Evolutionary conservation across 2,797 vertebrate genomes (phyloP).

Genomic region (Antrozous pallidus): DNA sequence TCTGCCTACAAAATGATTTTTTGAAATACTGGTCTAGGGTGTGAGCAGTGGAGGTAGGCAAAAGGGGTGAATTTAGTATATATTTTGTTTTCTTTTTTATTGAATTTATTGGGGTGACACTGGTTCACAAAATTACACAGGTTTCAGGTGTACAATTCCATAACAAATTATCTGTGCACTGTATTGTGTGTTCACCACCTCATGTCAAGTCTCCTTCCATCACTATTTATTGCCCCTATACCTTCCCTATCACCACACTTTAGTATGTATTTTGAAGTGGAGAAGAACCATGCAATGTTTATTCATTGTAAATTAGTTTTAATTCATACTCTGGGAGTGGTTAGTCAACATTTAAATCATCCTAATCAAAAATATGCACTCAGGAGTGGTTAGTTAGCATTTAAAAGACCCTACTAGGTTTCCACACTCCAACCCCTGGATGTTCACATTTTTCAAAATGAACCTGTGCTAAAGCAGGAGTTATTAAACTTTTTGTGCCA

Average conservation of each 20-base stretch:
- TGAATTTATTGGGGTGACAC: no score
- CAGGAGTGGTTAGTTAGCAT: background rate
- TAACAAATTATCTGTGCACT: no score
- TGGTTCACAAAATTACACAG: no score
- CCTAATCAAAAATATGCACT: background rate
- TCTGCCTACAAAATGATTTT: background rate
- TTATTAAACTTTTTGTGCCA: background rate
- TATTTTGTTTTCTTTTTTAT: background rate
- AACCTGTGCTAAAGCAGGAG: background rate
- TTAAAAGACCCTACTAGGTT: background rate
- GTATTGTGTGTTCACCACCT: no score
- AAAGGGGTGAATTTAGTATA: background rate
- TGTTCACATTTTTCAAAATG: background rate
- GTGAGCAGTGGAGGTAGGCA: background rate
- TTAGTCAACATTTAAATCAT: slow-evolving; percentile 26
- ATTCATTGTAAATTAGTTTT: slow-evolving; percentile 24
- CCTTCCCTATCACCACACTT: background rate
- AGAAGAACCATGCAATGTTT: background rate
- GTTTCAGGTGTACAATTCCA: no score
- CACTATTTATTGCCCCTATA: no score
- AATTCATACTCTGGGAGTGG: background rate
- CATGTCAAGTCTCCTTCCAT: background rate
- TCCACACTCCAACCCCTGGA: background rate
- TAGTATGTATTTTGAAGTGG: background rate
- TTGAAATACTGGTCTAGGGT: background rate